Evolutionary conservation across 2,888 invertebrate genomes (phyloP).

Genomic region (Cacoxenus indagator): DNA sequence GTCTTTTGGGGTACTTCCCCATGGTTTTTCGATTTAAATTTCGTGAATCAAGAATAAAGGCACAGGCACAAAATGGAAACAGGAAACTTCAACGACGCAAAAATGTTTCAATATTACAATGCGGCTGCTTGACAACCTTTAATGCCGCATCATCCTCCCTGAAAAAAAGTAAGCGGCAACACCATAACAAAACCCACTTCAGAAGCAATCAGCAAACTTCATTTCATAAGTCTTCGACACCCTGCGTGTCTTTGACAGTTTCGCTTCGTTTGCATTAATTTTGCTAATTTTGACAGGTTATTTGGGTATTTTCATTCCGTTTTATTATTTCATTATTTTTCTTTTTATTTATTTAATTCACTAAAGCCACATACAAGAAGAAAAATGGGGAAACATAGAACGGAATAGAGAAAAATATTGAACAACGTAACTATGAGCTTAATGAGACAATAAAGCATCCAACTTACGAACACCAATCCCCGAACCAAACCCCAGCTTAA

Average conservation of each 20-base stretch:
- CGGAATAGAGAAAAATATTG: constrained; percentile 36
- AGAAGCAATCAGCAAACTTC: not conserved
- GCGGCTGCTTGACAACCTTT: not conserved
- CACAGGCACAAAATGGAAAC: too few species aligned
- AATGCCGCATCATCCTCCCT: too few species aligned
- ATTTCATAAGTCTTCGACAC: too few species aligned
- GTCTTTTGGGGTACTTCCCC: not conserved
- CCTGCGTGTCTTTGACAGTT: constrained; percentile 44
- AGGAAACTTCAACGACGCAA: constrained; percentile 55
- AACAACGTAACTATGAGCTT: constrained; percentile 56
- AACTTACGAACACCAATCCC: not conserved
- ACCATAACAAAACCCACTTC: not conserved
- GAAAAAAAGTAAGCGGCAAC: too few species aligned
- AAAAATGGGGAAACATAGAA: not conserved
- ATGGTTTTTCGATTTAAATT: not conserved
- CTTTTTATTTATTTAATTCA: constrained; percentile 8
- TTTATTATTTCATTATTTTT: not conserved
- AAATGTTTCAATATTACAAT: constrained; percentile 54
- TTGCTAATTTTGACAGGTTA: constrained; percentile 57
- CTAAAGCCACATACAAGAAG: not conserved
- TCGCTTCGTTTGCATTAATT: constrained; percentile 56
- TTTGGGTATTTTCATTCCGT: too few species aligned
- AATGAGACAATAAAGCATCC: constrained; percentile 57
- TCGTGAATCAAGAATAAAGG: constrained; percentile 47
- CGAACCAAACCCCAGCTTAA: too few species aligned